These are phyloP conservation scores for Xyrichtys novacula DNA, from an alignment of 2,797 vertebrate genomes.

Conservation along the genomic window DNA sequence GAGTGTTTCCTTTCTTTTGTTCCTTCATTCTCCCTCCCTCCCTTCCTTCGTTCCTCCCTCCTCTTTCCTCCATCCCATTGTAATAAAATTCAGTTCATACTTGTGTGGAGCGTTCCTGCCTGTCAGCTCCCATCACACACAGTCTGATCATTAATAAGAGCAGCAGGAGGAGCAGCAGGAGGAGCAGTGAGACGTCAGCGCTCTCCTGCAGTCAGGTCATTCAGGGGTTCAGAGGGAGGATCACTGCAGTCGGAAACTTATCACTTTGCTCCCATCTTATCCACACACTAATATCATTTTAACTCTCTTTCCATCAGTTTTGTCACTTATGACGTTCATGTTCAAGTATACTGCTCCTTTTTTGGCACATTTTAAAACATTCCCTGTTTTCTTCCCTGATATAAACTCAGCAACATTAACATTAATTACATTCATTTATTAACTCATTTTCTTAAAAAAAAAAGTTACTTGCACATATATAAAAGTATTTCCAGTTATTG, in stretches of 20 bases:
- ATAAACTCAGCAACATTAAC: too few relatives aligned
- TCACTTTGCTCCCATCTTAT: neutral
- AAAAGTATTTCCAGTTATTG: too few relatives aligned
- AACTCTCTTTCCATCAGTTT: neutral
- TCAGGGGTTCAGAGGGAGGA: neutral
- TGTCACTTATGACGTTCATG: neutral
- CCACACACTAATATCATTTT: neutral
- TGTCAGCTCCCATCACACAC: conserved; percentile 47
- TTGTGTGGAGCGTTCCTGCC: conserved; percentile 34
- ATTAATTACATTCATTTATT: too few relatives aligned
- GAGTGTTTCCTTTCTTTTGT: neutral
- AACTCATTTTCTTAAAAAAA: too few relatives aligned
- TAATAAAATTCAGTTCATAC: conserved; percentile 38
- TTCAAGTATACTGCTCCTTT: neutral
- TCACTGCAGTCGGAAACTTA: neutral
- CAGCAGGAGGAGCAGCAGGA: neutral
- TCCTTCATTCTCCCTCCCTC: neutral
- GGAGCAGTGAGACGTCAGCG: conserved; percentile 3
- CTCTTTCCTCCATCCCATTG: conserved; percentile 12
- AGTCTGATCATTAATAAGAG: conserved; percentile 22
- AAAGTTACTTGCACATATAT: too few relatives aligned
- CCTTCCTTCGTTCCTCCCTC: neutral
- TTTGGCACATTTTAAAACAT: neutral
- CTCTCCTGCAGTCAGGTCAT: conserved; percentile 11
- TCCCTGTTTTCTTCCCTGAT: too few relatives aligned